Evolutionary conservation across 1,140 invertebrate genomes (phyloP), one percentile per base, ranked within the genome.

Genomic region (Mizuhopecten yessoensis): DNA sequence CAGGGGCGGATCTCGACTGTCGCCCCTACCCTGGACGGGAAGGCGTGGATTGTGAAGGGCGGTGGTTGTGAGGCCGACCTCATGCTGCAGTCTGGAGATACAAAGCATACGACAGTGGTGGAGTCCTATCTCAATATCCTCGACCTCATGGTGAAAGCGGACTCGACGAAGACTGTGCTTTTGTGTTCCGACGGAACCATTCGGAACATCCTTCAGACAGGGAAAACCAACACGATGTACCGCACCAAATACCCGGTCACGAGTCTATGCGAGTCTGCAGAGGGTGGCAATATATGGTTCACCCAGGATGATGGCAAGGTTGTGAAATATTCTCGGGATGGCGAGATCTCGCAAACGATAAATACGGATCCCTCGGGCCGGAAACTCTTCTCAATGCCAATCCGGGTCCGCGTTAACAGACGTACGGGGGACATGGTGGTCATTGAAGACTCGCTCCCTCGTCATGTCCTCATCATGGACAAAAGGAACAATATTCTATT

Each of bases 1-100:
- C 57, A 75, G 11, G 57, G 57, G 3, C 57, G 57, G 57, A 75
- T 75, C 23, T 75, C 57, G n/a, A 75, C 17, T 75, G 57, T 75
- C n/a, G 57, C 57, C n/a, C 57, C 57, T 75, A 75, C 57, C 57
- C 23, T 75, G 23, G 57, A 75, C 57, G 57, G 57, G n/a, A 75
- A 75, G n/a, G 57, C 57, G 1, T 75, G 57, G 57, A n/a, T 75
- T 23, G 57, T 75, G 57, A 75, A 75, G n/a, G 57, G 57, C n/a
- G 57, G 57, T 29, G 23, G 57, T 29, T 75, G 57, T 75, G 57
- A 75, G n/a, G 57, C 57, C 11, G 57, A 75, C 57, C 57, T 75
- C 57, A 75, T 75, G 57, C 29, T 75, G n/a, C 57, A 75, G 57
- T 75, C 57, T 75, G 57, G 57, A 1, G 57, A 75, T 75, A 75